Percentiles rank a stretch among this genome's conserved stretches.
phyloP scores from a whole-genome alignment of 2,888 invertebrate species.

The Synanthedon andrenaeformis region DNA sequence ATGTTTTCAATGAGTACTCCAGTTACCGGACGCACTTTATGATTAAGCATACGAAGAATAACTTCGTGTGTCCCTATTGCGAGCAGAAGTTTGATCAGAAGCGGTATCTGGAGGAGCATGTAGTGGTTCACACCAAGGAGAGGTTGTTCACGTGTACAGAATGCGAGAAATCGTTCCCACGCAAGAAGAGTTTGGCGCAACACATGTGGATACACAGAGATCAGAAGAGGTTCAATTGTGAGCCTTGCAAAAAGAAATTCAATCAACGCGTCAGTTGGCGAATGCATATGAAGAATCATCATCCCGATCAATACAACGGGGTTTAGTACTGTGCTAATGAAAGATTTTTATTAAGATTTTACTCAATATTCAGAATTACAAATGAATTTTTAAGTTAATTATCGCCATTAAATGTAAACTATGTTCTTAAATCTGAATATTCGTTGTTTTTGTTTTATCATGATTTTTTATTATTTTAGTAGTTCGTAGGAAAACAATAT shows the following conservation, averaged over 20 bases:
- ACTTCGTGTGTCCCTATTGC: conserved; percentile 61
- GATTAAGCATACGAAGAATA: conserved; percentile 64
- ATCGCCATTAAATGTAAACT: background rate
- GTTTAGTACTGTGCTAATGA: background rate
- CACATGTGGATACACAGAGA: conserved; percentile 62
- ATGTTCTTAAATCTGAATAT: too few relatives aligned
- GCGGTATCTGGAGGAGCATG: conserved; percentile 55
- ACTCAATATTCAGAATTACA: background rate
- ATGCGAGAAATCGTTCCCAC: conserved; percentile 53
- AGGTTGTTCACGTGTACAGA: conserved; percentile 59
- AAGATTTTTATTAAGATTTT: background rate
- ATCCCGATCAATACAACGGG: conserved; percentile 24
- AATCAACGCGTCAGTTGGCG: conserved; percentile 58
- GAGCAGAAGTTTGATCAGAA: conserved; percentile 49
- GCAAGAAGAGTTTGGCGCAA: conserved; percentile 48
- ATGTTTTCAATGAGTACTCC: conserved; percentile 32
- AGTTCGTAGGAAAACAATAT: too few relatives aligned
- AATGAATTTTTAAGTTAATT: background rate
- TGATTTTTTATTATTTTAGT: too few relatives aligned
- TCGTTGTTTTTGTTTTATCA: too few relatives aligned
- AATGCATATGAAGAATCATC: conserved; percentile 52
- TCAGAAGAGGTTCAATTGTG: conserved; percentile 47
- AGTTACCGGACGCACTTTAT: conserved; percentile 53
- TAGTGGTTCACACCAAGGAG: conserved; percentile 65
- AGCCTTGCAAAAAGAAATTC: conserved; percentile 49